Conservation (phyloP, 2,797 vertebrate genomes). For the Urophycis tenuis region DNA sequence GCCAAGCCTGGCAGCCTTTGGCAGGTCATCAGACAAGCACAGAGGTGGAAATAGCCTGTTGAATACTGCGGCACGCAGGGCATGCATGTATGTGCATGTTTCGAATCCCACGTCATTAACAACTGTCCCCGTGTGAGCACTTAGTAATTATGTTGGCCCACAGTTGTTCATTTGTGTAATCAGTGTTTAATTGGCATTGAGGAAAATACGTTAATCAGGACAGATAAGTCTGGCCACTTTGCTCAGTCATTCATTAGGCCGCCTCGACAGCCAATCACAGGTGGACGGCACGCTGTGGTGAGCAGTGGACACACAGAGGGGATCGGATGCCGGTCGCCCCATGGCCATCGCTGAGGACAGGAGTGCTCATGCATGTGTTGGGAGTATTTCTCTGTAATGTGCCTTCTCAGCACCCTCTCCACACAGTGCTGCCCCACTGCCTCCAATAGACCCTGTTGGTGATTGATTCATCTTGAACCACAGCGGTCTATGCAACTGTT, state of each 20-base stretch:
- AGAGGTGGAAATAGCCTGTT: background rate
- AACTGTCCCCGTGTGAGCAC: constrained; percentile 52
- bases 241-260: constrained; percentile 53
- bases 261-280: constrained; percentile 53
- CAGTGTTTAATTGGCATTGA: constrained; percentile 67
- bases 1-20: constrained; percentile 49
- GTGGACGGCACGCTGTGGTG: constrained; percentile 17
- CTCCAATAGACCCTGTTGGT: background rate
- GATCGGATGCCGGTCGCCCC: constrained; percentile 29
- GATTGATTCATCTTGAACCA: background rate
- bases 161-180: constrained; percentile 69
- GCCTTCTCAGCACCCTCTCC: background rate
- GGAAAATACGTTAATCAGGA: constrained; percentile 68
- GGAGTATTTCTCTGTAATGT: background rate
- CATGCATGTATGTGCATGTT: constrained; percentile 5
- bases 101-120: constrained; percentile 45
- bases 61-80: background rate
- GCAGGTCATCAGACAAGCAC: constrained; percentile 41
- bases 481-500: background rate
- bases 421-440: background rate
- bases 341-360: constrained; percentile 2
- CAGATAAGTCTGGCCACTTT: constrained; percentile 53
- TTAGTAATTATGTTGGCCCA: constrained; percentile 58
- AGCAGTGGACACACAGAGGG: constrained; percentile 25
- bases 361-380: background rate